Conservation (phyloP, 2,888 invertebrate genomes). For the Drosophila atroscutellata region DNA sequence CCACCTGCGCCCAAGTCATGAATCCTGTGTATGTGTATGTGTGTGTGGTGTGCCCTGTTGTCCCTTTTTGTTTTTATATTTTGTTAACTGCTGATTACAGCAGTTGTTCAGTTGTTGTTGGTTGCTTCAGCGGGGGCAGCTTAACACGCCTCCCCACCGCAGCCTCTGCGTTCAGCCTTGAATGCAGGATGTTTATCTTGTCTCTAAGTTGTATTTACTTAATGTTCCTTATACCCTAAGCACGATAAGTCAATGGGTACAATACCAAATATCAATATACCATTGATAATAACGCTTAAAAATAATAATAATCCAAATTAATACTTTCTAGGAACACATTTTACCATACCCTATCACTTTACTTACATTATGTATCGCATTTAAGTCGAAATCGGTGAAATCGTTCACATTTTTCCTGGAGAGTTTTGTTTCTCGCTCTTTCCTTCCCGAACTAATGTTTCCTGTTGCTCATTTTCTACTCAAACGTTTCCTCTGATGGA, state of each 20-base stretch:
- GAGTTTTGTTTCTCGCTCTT: background rate
- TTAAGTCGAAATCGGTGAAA: background rate
- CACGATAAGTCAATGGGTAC: conserved; percentile 1
- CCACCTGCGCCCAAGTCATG: conserved; percentile 11
- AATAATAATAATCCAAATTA: background rate
- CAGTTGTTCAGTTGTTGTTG: conserved; percentile 74
- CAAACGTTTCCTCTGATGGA: background rate
- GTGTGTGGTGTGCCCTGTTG: conserved; percentile 23
- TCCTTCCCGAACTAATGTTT: background rate
- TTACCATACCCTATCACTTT: background rate
- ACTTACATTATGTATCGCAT: background rate
- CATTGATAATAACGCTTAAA: background rate
- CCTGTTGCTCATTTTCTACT: background rate
- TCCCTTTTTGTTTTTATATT: conserved; percentile 74
- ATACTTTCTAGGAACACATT: background rate
- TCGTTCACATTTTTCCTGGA: background rate
- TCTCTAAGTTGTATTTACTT: conserved; percentile 67
- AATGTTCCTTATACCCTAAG: conserved; percentile 53
- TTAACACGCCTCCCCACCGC: background rate
- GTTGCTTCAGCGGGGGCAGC: conserved; percentile 19
- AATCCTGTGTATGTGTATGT: conserved; percentile 14
- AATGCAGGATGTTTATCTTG: conserved; percentile 78
- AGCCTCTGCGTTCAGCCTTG: background rate
- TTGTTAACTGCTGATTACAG: conserved; percentile 84
- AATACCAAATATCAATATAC: background rate